Base-by-base conservation (phyloP, 2,888 invertebrate species). In the Eustalomyia histrio region DNA sequence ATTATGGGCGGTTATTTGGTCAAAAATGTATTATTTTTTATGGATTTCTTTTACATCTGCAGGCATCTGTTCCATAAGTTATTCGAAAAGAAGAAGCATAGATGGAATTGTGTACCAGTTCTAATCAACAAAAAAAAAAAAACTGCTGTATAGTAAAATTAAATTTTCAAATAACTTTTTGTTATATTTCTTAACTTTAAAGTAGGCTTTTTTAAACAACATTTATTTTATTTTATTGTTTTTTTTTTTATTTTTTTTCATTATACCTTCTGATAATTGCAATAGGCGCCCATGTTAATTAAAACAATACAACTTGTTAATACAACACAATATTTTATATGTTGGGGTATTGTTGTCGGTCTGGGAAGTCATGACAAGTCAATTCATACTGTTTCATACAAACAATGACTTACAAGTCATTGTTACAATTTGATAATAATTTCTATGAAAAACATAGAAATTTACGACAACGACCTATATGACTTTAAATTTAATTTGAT, bases 261-360 rank as follows among this genome's bases (percentile, higher is more conserved):
- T 58, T 58, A 29, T 47, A 64, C 57, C 39, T 69, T 73, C 16
- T 47, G 53, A 55, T 57, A 75, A 75, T 75, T 75, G 43, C 53
- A 65, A 79, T 53, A 53, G 75, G 71, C 69, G 69, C 69, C 60
- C 63, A 69, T 79, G 60, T 74, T 75, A 79, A 79, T 75, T 75
- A 71, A 71, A 57, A 79, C 63, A 74, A 69, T 69, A 69, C 50
- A 21, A 63, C 55, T 65, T 75, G 39, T 60, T 79, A 78, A 78
- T 33, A 71, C 43, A 55, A 55, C 53, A 57, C 16, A 65, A 4
- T 29, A 7, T 29, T n/a, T 17, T 12, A 16, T n/a, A 52, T 57
- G 14, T 21, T 50, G 17, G 18, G 8, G 17, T 53, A 18, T 16
- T 57, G 55, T 10, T 29, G 58, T 24, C 43, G 10, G 55, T 71